Evolutionary conservation across 2,113 vertebrate genomes (phyloP).

Genomic region (Nesoenas mayeri): DNA sequence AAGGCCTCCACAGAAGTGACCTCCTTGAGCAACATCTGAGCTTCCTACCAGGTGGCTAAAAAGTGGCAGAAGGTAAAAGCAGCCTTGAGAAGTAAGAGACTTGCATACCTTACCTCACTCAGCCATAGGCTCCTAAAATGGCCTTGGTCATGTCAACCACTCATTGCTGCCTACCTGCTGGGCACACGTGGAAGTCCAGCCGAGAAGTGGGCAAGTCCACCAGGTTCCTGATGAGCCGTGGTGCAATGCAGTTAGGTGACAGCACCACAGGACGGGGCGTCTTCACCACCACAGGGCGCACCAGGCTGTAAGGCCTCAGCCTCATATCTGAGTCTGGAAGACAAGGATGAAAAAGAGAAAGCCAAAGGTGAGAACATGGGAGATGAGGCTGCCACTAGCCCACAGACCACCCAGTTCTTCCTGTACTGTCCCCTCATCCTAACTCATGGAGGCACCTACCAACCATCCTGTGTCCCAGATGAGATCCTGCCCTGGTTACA

Average conservation of each 20-base stretch:
- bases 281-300: conserved; percentile 79
- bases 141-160: not conserved
- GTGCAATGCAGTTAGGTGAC: conserved; percentile 83
- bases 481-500: not conserved
- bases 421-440: not conserved
- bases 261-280: conserved; percentile 86
- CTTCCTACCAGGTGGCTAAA: not conserved
- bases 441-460: not conserved
- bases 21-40: not conserved
- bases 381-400: not conserved
- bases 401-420: not conserved
- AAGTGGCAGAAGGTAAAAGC: not conserved
- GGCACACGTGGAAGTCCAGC: conserved; percentile 87
- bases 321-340: conserved; percentile 74
- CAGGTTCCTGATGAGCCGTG: conserved; percentile 86
- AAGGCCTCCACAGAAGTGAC: not conserved
- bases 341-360: not conserved
- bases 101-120: not conserved
- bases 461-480: not conserved
- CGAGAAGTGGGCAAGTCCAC: conserved; percentile 86
- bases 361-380: not conserved
- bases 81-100: not conserved
- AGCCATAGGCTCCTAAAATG: not conserved
- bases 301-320: conserved; percentile 88
- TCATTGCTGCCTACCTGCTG: conserved; percentile 75